phyloP scores from a whole-genome alignment of 2,888 invertebrate genomes.

The Chironomus riparius region DNA sequence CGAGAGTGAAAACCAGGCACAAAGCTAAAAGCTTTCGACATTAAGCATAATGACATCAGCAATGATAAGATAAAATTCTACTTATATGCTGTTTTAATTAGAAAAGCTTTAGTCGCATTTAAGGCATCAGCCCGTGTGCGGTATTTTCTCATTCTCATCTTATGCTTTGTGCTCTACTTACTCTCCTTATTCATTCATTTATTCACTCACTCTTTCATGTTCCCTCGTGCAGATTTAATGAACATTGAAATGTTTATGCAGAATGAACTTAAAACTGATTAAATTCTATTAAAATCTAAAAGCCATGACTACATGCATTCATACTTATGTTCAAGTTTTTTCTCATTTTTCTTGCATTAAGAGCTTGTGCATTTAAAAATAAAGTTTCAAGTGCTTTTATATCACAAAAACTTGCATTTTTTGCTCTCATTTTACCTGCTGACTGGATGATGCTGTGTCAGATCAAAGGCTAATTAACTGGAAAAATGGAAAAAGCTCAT shows the following conservation, averaged over 20 bases:
- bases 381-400: too few species aligned
- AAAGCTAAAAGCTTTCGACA: slow-evolving; percentile 3
- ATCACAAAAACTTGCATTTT: too few species aligned
- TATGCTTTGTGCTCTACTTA: background rate
- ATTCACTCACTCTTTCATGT: background rate
- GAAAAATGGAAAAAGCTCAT: too few species aligned
- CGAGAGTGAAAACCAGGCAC: too few species aligned
- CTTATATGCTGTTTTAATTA: slow-evolving; percentile 6
- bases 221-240: background rate
- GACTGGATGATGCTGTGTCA: too few species aligned
- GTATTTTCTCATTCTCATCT: background rate
- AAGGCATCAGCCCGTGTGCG: background rate
- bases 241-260: slow-evolving; percentile 1
- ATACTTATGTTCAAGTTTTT: background rate
- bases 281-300: slow-evolving; percentile 10
- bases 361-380: too few species aligned
- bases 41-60: slow-evolving; percentile 13
- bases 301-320: background rate
- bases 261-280: background rate
- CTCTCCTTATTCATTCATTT: background rate
- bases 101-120: background rate
- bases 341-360: background rate
- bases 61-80: background rate
- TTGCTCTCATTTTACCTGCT: too few species aligned
- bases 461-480: too few species aligned